phyloP scores from a whole-genome alignment of 2,113 vertebrate genomes.

The Todiramphus saurophagus region DNA sequence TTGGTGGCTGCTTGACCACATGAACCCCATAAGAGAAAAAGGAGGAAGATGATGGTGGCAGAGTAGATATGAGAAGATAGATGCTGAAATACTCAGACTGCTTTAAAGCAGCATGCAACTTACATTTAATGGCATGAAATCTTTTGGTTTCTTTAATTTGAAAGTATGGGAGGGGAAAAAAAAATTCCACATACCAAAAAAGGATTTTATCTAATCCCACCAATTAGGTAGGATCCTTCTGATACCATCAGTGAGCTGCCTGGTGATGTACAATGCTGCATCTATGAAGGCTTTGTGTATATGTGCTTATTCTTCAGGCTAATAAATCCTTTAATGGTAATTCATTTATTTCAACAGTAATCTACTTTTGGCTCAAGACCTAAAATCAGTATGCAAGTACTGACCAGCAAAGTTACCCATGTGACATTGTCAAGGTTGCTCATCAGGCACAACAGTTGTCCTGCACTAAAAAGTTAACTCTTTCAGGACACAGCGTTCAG shows the following conservation, averaged over 20 bases:
- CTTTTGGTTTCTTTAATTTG: background rate
- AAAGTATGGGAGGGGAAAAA: background rate
- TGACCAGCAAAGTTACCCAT: background rate
- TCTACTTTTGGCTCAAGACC: background rate
- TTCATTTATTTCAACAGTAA: background rate
- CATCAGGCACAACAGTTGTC: background rate
- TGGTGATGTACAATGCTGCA: background rate
- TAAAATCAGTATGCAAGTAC: background rate
- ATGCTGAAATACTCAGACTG: background rate
- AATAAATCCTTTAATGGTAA: background rate
- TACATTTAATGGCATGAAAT: background rate
- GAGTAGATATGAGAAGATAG: rapidly evolving
- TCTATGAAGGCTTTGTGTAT: background rate
- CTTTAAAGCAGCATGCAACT: background rate
- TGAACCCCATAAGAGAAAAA: background rate
- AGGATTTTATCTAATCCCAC: too few species aligned
- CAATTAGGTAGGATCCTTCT: background rate
- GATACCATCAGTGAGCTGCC: background rate
- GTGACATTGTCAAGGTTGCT: too few species aligned
- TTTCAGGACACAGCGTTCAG: background rate
- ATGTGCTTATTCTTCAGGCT: background rate
- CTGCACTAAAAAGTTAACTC: background rate
- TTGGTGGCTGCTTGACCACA: background rate
- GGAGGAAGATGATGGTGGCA: background rate
- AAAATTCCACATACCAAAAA: background rate